Conservation (phyloP, 2,113 vertebrate genomes). For the Plecturocebus donacophilus region DNA sequence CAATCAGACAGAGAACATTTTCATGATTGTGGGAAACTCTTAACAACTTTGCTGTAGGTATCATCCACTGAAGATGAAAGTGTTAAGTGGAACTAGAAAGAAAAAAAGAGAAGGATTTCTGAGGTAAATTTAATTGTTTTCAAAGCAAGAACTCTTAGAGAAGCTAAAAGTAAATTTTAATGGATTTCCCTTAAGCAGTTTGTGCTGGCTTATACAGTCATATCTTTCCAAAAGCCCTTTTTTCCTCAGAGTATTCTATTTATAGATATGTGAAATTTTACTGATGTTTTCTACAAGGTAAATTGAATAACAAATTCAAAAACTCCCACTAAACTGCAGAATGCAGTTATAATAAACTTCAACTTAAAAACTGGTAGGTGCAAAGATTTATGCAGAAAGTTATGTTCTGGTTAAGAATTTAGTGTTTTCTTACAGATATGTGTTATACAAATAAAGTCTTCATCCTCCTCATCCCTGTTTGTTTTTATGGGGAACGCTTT, state of each 20-base stretch:
- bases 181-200: constrained; percentile 19
- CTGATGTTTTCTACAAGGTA: constrained; percentile 45
- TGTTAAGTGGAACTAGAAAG: not conserved
- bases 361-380: not conserved
- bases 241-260: constrained; percentile 49
- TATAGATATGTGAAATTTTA: constrained; percentile 39
- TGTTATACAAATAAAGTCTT: not conserved
- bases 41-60: not conserved
- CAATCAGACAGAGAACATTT: not conserved
- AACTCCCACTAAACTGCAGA: not conserved
- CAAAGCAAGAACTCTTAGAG: not conserved
- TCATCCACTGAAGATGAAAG: not conserved
- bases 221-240: not conserved
- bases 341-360: not conserved
- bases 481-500: not conserved
- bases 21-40: too few species aligned
- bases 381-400: not conserved
- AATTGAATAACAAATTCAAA: constrained; percentile 41
- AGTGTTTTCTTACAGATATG: not conserved
- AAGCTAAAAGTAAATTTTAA: constrained; percentile 47
- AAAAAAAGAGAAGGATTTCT: not conserved
- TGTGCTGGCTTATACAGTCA: not conserved
- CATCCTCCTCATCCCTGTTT: not conserved
- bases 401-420: not conserved
- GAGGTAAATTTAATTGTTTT: constrained; percentile 42